Evolutionary conservation across 2,888 invertebrate species (phyloP).

Genomic region (Hydriomena furcata): DNA sequence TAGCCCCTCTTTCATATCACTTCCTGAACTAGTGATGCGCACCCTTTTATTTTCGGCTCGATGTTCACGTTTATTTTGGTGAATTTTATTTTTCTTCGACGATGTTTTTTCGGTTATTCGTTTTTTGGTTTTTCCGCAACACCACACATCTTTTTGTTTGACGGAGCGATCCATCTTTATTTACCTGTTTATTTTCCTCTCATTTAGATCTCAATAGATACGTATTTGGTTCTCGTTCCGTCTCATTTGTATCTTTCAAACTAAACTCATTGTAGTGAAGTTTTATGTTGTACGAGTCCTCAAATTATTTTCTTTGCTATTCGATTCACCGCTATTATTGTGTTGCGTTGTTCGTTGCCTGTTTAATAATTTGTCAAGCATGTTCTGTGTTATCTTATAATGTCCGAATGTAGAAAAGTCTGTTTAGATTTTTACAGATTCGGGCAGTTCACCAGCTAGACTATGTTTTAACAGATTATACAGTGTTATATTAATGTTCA

Average conservation of each 20-base stretch:
- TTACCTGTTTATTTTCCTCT: conserved; percentile 45
- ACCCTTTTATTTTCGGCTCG: conserved; percentile 53
- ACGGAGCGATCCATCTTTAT: conserved; percentile 39
- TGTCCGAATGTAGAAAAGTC: conserved; percentile 38
- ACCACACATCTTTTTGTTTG: conserved; percentile 38
- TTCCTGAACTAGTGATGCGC: conserved; percentile 51
- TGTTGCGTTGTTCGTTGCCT: conserved; percentile 48
- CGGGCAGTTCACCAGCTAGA: conserved; percentile 28
- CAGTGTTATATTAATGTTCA: conserved; percentile 69
- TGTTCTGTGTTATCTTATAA: conserved; percentile 49
- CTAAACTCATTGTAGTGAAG: conserved; percentile 35
- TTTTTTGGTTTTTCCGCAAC: conserved; percentile 41
- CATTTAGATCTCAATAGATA: conserved; percentile 41
- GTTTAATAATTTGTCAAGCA: conserved; percentile 50
- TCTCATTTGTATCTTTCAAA: conserved; percentile 40
- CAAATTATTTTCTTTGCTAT: conserved; percentile 42
- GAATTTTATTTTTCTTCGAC: conserved; percentile 41
- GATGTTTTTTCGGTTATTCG: conserved; percentile 38
- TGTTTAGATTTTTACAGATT: conserved; percentile 38
- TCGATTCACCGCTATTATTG: conserved; percentile 49
- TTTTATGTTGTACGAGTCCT: conserved; percentile 42
- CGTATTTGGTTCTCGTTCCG: conserved; percentile 44
- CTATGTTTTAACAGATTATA: conserved; percentile 19
- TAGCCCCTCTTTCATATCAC: conserved; percentile 49
- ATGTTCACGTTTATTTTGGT: conserved; percentile 48